These are phyloP conservation scores for Entomobrya multifasciata DNA, from an alignment of 2,888 invertebrate species.

Conservation along the genomic window DNA sequence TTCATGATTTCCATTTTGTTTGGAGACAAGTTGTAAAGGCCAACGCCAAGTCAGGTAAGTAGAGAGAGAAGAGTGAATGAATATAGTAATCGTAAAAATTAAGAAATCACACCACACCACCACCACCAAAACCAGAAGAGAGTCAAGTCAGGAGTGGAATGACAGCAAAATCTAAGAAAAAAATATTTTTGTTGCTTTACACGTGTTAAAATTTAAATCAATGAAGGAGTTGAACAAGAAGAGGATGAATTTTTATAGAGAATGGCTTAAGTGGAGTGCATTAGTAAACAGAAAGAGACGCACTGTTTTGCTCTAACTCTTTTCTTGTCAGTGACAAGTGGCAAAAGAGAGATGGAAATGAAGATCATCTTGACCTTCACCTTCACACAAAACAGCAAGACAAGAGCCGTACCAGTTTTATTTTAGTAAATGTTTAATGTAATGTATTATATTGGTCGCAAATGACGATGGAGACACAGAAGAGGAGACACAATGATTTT, in stretches of 20 bases:
- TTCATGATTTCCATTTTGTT: too few species aligned
- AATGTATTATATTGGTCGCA: too few species aligned
- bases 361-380: slow-evolving; percentile 28
- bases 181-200: too few species aligned
- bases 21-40: too few species aligned
- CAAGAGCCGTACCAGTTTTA: too few species aligned
- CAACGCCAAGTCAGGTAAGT: too few species aligned
- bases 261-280: background rate
- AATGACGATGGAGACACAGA: too few species aligned
- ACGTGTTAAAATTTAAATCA: background rate
- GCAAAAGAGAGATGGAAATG: slow-evolving; percentile 8
- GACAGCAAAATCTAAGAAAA: too few species aligned
- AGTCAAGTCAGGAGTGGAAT: background rate
- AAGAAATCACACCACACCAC: too few species aligned
- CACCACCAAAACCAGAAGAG: too few species aligned
- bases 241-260: background rate
- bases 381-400: slow-evolving; percentile 1
- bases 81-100: background rate
- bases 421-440: too few species aligned
- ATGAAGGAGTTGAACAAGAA: background rate
- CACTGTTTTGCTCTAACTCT: background rate
- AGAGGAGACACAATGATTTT: background rate
- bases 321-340: background rate
- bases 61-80: background rate
- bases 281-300: background rate